Evolutionary conservation across 1,140 invertebrate genomes (phyloP), one percentile per base, ranked within the genome.

Genomic region (Drosophila kanapiae): DNA sequence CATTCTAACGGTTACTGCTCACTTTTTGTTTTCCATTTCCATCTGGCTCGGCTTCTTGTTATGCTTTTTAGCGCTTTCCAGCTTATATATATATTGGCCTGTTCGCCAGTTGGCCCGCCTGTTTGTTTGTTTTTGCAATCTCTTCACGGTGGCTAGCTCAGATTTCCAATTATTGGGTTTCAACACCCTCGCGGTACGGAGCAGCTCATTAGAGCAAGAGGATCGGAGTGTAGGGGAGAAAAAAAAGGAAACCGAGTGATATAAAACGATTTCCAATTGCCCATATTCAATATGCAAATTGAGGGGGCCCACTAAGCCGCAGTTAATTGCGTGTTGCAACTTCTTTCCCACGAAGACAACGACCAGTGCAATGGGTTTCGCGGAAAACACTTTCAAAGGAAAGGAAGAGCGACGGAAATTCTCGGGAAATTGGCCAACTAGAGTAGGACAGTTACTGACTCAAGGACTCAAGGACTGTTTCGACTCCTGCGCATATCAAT

Each of bases 131-230:
- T 77, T 77, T 78, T 31, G 61, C 59, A 80, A 82, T 76, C 78
- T 65, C 49, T 74, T 84, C 63, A 59, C 70, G 74, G 77, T 61
- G 62, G 63, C 56, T 75, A 67, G 80, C 81, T 83, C 57, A 29
- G 75, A 70, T 78, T 78, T 72, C 64, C 70, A 82, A 86, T 87
- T 86, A 82, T 75, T 76, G 37, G 65, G 79, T 87, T 76, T 82
- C 65, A 70, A 57, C 61, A 67, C 67, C 67, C 49, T 31, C 53
- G 27, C 57, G 18, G 5, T 35, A 13, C 11, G 60, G 13, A 49
- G 38, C 47, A 65, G 62, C 69, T 79, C 75, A 87, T 84, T 88
- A 72, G 69, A 42, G 53, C 48, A 59, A 71, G 59, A 69, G 69
- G 54, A 68, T 54, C 29, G 0, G 4, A 1, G 43, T 16, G 48